These are phyloP conservation scores for Palythoa heliodiscus DNA, from an alignment of 92 coral and sea anemone genomes.

Conservation along the genomic window DNA sequence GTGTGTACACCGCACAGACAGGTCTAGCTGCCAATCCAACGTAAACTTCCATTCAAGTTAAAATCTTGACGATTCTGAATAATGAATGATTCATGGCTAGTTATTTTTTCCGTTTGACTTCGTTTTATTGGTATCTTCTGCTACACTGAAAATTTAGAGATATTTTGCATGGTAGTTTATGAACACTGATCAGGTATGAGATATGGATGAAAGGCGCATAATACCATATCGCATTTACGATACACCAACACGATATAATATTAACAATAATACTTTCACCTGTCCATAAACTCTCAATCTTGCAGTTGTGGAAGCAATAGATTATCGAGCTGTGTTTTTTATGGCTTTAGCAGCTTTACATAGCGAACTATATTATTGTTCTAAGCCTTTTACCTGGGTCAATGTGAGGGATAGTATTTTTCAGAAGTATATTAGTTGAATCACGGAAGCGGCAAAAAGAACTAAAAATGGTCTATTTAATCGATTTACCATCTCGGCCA, in stretches of 20 bases:
- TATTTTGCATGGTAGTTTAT: neutral
- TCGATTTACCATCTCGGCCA: neutral
- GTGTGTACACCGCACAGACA: neutral
- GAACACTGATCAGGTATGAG: neutral
- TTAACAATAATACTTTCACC: neutral
- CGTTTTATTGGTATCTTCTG: neutral
- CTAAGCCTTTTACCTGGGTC: too few species aligned
- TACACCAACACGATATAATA: slow-evolving; percentile 5
- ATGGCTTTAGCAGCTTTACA: too few species aligned
- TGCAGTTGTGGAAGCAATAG: too few species aligned
- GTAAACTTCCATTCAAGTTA: neutral
- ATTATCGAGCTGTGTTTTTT: too few species aligned
- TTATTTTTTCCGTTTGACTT: neutral
- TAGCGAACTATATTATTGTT: too few species aligned
- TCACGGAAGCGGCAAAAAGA: too few species aligned
- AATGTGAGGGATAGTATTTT: too few species aligned
- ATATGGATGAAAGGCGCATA: neutral
- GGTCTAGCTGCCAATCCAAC: neutral
- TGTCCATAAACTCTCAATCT: neutral
- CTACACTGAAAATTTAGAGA: neutral
- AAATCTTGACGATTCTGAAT: neutral
- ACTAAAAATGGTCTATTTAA: too few species aligned
- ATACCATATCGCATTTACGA: neutral
- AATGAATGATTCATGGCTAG: neutral
- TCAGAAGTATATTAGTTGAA: too few species aligned